A percentile compares a stretch with the other conserved stretches of the same genome.
phyloP scores from a whole-genome alignment of 2,113 vertebrate species.

The Macroglossus sobrinus region DNA sequence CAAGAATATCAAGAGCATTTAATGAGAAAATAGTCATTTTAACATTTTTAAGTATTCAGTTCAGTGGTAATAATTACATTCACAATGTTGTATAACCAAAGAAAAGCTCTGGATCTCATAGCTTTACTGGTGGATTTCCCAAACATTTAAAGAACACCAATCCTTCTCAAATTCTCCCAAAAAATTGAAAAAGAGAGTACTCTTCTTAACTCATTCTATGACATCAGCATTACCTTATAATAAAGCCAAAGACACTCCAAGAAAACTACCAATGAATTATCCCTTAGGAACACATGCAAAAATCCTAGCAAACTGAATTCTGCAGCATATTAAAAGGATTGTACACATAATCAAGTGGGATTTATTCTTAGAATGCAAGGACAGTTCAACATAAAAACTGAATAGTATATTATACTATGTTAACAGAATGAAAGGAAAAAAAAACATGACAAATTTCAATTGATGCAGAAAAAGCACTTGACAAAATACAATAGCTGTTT shows the following conservation, averaged over 20 bases:
- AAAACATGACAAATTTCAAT: not conserved
- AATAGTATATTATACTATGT: not conserved
- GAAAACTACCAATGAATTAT: not conserved
- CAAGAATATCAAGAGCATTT: not conserved
- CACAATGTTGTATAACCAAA: not conserved
- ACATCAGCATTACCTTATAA: not conserved
- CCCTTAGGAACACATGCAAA: not conserved
- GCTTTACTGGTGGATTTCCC: not conserved
- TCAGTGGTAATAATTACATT: not conserved
- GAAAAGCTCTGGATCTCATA: not conserved
- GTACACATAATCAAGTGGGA: not conserved
- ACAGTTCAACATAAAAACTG: not conserved
- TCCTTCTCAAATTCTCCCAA: not conserved
- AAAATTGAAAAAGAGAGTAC: not conserved
- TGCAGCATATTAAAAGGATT: not conserved
- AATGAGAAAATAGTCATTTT: not conserved
- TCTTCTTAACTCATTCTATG: not conserved
- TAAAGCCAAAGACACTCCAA: not conserved
- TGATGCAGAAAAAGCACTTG: not conserved
- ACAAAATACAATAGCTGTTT: not conserved
- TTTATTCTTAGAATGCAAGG: not conserved
- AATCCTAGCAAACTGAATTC: not conserved
- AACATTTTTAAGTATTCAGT: not conserved
- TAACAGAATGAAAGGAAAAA: not conserved
- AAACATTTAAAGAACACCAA: not conserved